These are phyloP conservation scores for Polyommatus icarus DNA, from an alignment of 2,888 invertebrate species.

Conservation along the genomic window DNA sequence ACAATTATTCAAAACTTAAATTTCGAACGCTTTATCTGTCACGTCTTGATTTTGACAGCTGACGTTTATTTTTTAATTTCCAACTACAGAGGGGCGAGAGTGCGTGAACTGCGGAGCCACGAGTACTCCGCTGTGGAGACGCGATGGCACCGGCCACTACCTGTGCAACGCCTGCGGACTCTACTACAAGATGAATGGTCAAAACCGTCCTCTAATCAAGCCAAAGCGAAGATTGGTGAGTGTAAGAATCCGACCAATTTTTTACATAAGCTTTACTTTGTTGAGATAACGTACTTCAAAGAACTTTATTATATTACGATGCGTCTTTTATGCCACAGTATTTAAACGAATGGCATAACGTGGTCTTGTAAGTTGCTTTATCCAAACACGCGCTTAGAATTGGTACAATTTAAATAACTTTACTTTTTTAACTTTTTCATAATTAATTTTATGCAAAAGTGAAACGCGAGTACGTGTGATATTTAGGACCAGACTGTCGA, in stretches of 20 bases:
- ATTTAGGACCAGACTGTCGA: not conserved
- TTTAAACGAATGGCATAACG: not conserved
- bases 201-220: slow-evolving; percentile 98
- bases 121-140: slow-evolving; percentile 97
- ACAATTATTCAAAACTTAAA: not conserved
- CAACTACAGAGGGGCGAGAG: slow-evolving; percentile 90
- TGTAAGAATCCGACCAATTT: slow-evolving; percentile 82
- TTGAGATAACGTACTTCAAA: not conserved
- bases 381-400: slow-evolving; percentile 1
- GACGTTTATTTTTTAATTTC: slow-evolving; percentile 35
- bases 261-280: slow-evolving; percentile 38
- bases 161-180: slow-evolving; percentile 99
- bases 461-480: not conserved
- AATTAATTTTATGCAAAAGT: slow-evolving; percentile 18
- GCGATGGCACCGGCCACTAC: slow-evolving; percentile 99
- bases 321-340: not conserved
- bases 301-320: not conserved
- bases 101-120: slow-evolving; percentile 99
- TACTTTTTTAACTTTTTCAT: not conserved
- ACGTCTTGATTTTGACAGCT: not conserved
- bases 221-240: slow-evolving; percentile 99
- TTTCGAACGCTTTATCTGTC: not conserved
- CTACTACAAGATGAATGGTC: slow-evolving; percentile 99
- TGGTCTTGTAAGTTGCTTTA: not conserved
- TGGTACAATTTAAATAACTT: not conserved